These are phyloP conservation scores for Crambe crambe DNA, from an alignment of 37 sponge, comb jelly and placozoan genomes.

Conservation along the genomic window DNA sequence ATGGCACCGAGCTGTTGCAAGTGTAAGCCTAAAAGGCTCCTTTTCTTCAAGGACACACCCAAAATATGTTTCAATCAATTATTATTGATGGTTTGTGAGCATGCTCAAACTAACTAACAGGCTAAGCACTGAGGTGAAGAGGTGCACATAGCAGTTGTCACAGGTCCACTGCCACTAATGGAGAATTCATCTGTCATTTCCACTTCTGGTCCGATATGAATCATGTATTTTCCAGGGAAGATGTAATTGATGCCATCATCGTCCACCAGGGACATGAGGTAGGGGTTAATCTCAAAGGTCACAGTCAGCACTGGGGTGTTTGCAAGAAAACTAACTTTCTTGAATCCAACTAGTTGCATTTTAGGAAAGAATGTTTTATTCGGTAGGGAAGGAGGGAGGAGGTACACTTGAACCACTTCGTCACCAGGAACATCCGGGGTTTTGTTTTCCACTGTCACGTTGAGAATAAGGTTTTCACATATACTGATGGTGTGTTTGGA, in stretches of 20 bases:
- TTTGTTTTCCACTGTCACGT: constrained; percentile 42
- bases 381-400: constrained; percentile 28
- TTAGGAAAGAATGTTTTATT: background rate
- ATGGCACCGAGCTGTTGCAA: no score
- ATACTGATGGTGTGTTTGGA: constrained; percentile 9
- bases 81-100: no score
- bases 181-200: background rate
- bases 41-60: no score
- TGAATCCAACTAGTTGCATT: constrained; percentile 52
- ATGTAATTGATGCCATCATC: constrained; percentile 39
- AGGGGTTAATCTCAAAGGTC: constrained; percentile 36
- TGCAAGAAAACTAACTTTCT: constrained; percentile 16
- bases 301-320: background rate
- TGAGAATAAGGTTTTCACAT: constrained; percentile 33
- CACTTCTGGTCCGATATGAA: constrained; percentile 2
- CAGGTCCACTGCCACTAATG: background rate
- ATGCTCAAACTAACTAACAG: no score
- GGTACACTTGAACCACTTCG: constrained; percentile 65
- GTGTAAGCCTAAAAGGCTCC: no score
- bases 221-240: constrained; percentile 51
- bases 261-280: constrained; percentile 51
- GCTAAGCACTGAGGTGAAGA: constrained; percentile 5
- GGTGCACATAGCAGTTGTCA: background rate
- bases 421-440: constrained; percentile 42
- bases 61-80: no score